Base-by-base conservation (phyloP, 2,888 invertebrate species). In the Limnephilus marmoratus region DNA sequence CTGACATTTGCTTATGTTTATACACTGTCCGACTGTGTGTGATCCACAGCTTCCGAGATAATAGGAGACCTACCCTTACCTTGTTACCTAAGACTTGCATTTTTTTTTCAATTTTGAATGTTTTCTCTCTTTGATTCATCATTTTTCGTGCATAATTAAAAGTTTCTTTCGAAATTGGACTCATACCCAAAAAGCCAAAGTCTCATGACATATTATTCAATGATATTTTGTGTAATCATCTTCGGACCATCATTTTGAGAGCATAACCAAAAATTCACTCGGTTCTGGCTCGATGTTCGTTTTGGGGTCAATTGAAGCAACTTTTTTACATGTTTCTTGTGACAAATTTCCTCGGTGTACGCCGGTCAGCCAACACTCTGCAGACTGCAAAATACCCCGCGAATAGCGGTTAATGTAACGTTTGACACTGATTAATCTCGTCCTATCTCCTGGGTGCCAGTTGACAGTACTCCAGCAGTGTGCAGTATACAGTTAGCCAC, bases 401-500 rank as follows among this genome's bases (percentile, higher is more conserved):
- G 68, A 68, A 24, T n/a, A 41, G 49, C 86, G 49, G 86, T 86
- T n/a, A 68, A 68, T 24, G 24, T 68, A 18, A 68, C 68, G 68
- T 68, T 68, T 68, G 68, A 68, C 68, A 68, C 68, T 24, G 68
- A 68, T 68, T 68, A 68, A 68, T 68, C 68, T n/a, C 24, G 68
- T 68, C 24, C 68, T n/a, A 68, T 68, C 68, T 68, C 68, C 68
- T 68, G 24, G 68, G 68, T 68, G 68, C 24, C 68, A n/a, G n/a
- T n/a, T 49, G 49, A 9, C 68, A n/a, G 68, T n/a, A 68, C 68
- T 68, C 24, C 24, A 68, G n/a, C 68, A 68, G n/a, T n/a, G 68
- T 68, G 7, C n/a, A 86, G 45, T 86, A 1, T 45, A 86, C 86
- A 86, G 86, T 45, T 86, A 86, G 86, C 49, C 41, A 41, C 86